Evolutionary conservation across 92 coral and sea anemone genomes (phyloP).

Genomic region (Galaxea fascicularis): DNA sequence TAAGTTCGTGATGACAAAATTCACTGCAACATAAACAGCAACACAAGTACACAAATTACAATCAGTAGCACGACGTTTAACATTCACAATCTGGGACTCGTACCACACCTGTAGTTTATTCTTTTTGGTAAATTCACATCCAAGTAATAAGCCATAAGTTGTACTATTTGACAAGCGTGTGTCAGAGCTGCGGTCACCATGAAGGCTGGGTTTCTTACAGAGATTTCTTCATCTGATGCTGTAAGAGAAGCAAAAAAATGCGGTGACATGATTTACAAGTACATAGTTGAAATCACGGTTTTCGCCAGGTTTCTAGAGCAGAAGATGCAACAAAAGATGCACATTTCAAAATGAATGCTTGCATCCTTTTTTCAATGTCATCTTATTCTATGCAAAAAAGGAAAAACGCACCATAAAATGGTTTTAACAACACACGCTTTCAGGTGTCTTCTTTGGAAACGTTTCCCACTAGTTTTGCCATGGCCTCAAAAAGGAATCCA

Average conservation of each 20-base stretch:
- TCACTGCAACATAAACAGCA: constrained; percentile 68
- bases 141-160: constrained; percentile 80
- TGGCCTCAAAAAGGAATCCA: not conserved
- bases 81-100: too few species aligned
- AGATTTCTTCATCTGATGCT: constrained; percentile 81
- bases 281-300: not conserved
- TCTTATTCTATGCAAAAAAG: too few species aligned
- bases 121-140: constrained; percentile 94
- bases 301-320: not conserved
- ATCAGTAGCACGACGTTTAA: not conserved
- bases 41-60: not conserved
- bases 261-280: not conserved
- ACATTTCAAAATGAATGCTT: too few species aligned
- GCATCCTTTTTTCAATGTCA: not conserved
- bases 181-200: constrained; percentile 87
- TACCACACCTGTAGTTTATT: constrained; percentile 84
- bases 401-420: not conserved
- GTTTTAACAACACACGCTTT: not conserved
- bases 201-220: constrained; percentile 86
- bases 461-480: not conserved
- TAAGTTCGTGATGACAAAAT: constrained; percentile 90
- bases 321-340: too few species aligned
- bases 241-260: not conserved
- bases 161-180: constrained; percentile 86
- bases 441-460: too few species aligned